phyloP scores from a whole-genome alignment of 1,140 invertebrate genomes.

The Galendromus occidentalis region DNA sequence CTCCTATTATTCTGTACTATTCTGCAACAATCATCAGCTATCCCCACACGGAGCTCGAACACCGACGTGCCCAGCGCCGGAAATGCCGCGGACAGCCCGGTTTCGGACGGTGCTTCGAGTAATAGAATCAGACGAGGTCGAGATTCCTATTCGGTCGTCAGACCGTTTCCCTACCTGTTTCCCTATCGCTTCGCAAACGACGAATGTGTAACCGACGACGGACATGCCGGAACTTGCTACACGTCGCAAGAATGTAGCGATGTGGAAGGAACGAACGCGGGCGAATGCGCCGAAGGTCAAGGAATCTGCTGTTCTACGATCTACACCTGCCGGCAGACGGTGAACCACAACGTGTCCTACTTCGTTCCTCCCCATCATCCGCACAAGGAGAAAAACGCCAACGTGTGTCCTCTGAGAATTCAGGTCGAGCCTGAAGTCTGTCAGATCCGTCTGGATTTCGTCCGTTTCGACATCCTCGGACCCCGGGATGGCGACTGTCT shows the following conservation, averaged over 20 bases:
- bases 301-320: constrained; percentile 26
- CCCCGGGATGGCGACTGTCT: constrained; percentile 48
- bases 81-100: neutral
- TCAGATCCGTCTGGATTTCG: constrained; percentile 54
- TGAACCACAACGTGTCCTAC: constrained; percentile 58
- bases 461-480: constrained; percentile 35
- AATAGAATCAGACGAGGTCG: neutral
- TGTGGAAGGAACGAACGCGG: constrained; percentile 17
- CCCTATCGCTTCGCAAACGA: constrained; percentile 45
- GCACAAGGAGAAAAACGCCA: constrained; percentile 30
- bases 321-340: constrained; percentile 45
- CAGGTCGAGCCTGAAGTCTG: neutral
- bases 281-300: constrained; percentile 21
- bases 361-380: constrained; percentile 59
- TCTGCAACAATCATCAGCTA: neutral
- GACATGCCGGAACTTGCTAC: constrained; percentile 42
- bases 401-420: neutral
- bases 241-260: constrained; percentile 25
- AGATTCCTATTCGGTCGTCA: neutral
- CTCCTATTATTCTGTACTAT: neutral
- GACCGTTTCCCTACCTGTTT: constrained; percentile 34
- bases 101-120: neutral
- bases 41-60: neutral
- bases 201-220: constrained; percentile 33
- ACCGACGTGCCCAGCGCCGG: neutral